Conservation (phyloP, 1,140 invertebrate genomes). For the Drosophila nigromelanica region DNA sequence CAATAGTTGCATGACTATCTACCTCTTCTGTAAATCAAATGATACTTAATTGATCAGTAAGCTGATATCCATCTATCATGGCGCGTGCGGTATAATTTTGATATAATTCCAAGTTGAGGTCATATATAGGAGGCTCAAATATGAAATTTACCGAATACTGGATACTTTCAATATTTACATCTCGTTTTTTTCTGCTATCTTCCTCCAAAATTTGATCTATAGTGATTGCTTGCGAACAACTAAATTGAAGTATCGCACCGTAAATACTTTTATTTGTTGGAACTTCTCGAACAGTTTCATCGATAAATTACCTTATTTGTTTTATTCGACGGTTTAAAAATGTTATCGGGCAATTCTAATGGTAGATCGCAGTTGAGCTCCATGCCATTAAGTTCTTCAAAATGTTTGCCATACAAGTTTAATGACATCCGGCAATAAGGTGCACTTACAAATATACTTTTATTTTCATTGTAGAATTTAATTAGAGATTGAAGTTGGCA, state of each 20-base stretch:
- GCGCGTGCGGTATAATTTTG: constrained; percentile 46
- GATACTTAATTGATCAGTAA: constrained; percentile 38
- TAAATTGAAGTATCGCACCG: constrained; percentile 37
- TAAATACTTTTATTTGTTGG: background rate
- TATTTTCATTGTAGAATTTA: constrained; percentile 26
- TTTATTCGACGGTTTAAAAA: background rate
- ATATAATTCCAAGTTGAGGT: constrained; percentile 46
- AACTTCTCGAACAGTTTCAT: background rate
- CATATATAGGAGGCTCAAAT: constrained; percentile 54
- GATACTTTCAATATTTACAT: background rate
- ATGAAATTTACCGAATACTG: constrained; percentile 20
- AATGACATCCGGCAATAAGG: constrained; percentile 53
- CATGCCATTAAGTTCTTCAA: constrained; percentile 35
- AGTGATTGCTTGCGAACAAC: constrained; percentile 32
- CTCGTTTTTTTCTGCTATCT: background rate
- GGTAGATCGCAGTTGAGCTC: constrained; percentile 23
- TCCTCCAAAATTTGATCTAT: background rate
- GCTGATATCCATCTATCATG: constrained; percentile 31
- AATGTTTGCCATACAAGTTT: constrained; percentile 35
- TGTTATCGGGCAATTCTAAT: background rate
- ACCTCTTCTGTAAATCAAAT: constrained; percentile 59
- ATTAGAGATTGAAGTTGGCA: constrained; percentile 40
- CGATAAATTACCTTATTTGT: background rate
- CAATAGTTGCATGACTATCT: background rate
- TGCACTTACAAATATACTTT: constrained; percentile 42